Base-by-base conservation (phyloP, 2,113 vertebrate genomes). In the Catharus minimus region DNA sequence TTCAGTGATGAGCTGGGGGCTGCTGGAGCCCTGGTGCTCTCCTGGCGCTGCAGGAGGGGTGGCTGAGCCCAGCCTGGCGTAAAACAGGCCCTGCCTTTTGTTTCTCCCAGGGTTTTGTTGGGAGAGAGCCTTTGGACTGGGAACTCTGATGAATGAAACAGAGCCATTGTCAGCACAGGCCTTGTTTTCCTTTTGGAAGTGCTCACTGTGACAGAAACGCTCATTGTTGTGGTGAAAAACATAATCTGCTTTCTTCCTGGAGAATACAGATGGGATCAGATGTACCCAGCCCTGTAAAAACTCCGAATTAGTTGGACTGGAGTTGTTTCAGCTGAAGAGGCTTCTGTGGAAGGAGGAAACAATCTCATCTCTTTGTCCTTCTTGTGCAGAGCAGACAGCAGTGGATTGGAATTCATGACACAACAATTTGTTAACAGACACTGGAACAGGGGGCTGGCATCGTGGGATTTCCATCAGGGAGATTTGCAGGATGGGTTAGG, bases 191-290 rank as follows among this genome's bases (percentile, higher is more conserved):
- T 83, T 69, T 80, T 77, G 79, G 68, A 94, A 95, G 33, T 12
- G 52, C 66, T 92, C 38, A 3, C 68, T n/a, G n/a, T 20, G 75
- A 84, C 58, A 91, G 79, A 73, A 85, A 82, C 1, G 13, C 21
- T 56, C 87, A 88, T 86, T 83, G 92, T 92, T 74, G 92, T 50
- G 69, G 19, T 53, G 80, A 47, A 81, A 83, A 95, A 73, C 85
- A 82, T 30, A 19, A 43, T 50, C 27, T 73, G 10, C 50, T 67
- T 67, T 64, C 43, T 58, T 78, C 7, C 49, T 7, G 9, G 56
- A 67, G 69, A 78, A 79, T 22, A 44, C 41, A 15, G 58, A 47
- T 0, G 19, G 1, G 4, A 47, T 22, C 6, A 19, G 80, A 52
- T 5, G 7, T 8, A 15, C 7, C 46, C 60, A 56, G 64, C 39